Conservation (phyloP, 2,113 vertebrate genomes). For the Gnathochromis pfefferi region DNA sequence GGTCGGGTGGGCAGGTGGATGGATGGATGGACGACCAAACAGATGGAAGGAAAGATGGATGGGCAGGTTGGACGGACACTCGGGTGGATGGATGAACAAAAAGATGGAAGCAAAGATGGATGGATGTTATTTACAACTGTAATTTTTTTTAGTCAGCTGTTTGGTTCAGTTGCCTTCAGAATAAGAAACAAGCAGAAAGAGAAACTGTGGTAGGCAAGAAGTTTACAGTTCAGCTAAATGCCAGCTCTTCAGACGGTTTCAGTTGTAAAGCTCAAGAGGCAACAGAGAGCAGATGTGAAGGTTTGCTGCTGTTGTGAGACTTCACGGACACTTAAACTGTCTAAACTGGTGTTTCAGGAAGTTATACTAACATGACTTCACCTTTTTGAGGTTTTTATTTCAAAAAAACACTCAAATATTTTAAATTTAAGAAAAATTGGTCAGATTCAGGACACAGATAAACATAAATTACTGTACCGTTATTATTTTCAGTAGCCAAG, state of each 20-base stretch:
- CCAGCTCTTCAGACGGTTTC: not conserved
- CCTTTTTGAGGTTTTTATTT: not conserved
- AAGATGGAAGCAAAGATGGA: not conserved
- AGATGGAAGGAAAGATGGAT: not conserved
- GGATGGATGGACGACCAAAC: not conserved
- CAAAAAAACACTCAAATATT: not conserved
- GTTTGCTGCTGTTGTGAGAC: not conserved
- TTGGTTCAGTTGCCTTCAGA: not conserved
- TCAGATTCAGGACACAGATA: not conserved
- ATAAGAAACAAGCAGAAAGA: not conserved
- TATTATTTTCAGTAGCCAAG: not conserved
- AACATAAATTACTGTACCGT: not conserved
- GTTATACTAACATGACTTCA: not conserved
- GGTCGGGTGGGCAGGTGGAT: not conserved
- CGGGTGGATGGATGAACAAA: not conserved
- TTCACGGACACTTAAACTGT: conserved; percentile 17
- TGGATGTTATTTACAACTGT: not conserved
- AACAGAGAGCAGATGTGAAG: conserved; percentile 21
- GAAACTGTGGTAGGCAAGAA: not conserved
- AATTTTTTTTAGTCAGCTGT: not conserved
- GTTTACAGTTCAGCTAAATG: conserved; percentile 10
- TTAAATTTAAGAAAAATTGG: not conserved
- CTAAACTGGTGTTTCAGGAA: not conserved
- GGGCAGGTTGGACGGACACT: fast-evolving
- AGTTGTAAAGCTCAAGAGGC: not conserved